Base-by-base conservation (phyloP, 2,113 vertebrate genomes). In the Strix aluco region DNA sequence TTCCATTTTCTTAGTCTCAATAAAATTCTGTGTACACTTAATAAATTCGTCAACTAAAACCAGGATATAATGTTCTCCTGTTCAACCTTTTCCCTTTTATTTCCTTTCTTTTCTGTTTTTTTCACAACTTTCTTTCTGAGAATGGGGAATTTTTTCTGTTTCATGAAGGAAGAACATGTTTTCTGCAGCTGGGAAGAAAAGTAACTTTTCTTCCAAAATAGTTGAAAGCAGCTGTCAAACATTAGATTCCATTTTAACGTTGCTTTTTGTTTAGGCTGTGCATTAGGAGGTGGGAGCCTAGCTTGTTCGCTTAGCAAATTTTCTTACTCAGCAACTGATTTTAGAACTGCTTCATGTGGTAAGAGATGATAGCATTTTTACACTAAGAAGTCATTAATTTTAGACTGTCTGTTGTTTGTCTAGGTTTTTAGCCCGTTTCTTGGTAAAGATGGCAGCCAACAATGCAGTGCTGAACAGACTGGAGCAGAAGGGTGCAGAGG, bases 401-500 rank as follows among this genome's bases (percentile, higher is more conserved):
- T 72, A 66, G 61, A 18, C 42, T 91, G 34, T 71, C 62, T 92
- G 15, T 92, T 87, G 5, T 91, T 97, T 77, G 54, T 80, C 75
- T 94, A 99, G 99, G 99, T 98, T 99, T 98, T 96, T 99, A 94
- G 97, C 96, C 70, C 97, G 97, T 81, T 98, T 98, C 71, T 86
- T 99, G 62, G 69, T 97, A 92, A 99, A 98, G 98, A 99, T 99
- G 99, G 99, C 99, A 78, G 97, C 98, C 73, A 98, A 96, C 96
- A 99, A 98, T 72, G 98, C 98, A 82, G 95, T 98, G 77, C 96
- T 99, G 97, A 97, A 98, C 98, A 98, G 99, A 92, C 97, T 99
- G 98, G 99, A 99, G 91, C 99, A 99, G 98, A 99, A 99, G 83
- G 99, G 99, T 15, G 98, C 98, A 14, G 99, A 99, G 91, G 99